Conservation (phyloP, 2,113 vertebrate genomes). For the Pao palembangensis region DNA sequence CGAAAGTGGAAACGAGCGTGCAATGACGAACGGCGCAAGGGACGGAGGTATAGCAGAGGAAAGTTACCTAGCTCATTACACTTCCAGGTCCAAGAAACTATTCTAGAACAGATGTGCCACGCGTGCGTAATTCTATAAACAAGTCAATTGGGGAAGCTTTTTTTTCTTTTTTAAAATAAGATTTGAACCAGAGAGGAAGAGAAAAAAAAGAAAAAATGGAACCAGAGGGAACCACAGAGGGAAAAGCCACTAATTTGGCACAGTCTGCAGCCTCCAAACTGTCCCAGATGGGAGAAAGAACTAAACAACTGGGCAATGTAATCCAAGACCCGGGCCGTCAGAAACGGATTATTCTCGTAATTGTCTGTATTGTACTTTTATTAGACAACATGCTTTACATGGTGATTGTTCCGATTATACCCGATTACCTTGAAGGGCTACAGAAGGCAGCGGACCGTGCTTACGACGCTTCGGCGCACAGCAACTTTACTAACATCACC, state of each 20-base stretch:
- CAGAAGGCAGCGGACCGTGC: constrained; percentile 62
- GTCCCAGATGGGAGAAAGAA: constrained; percentile 84
- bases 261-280: constrained; percentile 84
- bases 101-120: constrained; percentile 44
- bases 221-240: constrained; percentile 55
- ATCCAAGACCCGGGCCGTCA: constrained; percentile 83
- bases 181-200: constrained; percentile 9
- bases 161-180: constrained; percentile 32
- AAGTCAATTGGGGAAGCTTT: constrained; percentile 27
- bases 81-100: constrained; percentile 12
- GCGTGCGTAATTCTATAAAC: constrained; percentile 37
- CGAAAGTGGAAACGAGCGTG: constrained; percentile 53
- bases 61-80: constrained; percentile 47
- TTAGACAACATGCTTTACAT: constrained; percentile 99
- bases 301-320: constrained; percentile 79
- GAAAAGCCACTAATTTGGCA: constrained; percentile 62
- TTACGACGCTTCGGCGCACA: constrained; percentile 14
- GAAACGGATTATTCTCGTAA: constrained; percentile 84
- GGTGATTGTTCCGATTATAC: constrained; percentile 97
- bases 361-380: constrained; percentile 89
- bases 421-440: constrained; percentile 82
- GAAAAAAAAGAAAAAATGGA: constrained; percentile 59
- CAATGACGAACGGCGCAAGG: constrained; percentile 61
- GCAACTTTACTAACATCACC: constrained; percentile 68
- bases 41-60: constrained; percentile 60